Conservation (phyloP, 2,113 vertebrate genomes). For the Isichthys henryi region DNA sequence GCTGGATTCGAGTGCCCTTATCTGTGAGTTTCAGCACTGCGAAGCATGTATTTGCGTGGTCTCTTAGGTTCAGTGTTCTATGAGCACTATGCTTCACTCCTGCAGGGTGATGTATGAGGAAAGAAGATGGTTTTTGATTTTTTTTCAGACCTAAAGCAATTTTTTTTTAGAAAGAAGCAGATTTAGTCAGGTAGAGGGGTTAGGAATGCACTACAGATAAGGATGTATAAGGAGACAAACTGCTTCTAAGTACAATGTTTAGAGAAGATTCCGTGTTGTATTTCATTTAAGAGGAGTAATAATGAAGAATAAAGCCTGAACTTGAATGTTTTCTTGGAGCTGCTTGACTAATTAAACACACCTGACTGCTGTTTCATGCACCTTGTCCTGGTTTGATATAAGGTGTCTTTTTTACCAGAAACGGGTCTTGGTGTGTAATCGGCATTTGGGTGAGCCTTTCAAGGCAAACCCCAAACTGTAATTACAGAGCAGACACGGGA, state of each 20-base stretch:
- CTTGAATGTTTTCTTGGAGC: not conserved
- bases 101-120: not conserved
- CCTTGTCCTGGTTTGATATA: slow-evolving; percentile 37
- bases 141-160: not conserved
- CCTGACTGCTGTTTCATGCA: slow-evolving; percentile 5
- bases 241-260: not conserved
- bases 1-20: not conserved
- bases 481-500: slow-evolving; percentile 25
- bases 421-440: slow-evolving; percentile 29
- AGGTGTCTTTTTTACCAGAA: slow-evolving; percentile 22
- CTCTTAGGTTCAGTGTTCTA: not conserved
- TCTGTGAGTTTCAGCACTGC: slow-evolving; percentile 11
- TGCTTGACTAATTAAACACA: not conserved
- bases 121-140: not conserved
- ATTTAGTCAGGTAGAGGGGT: not conserved
- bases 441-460: slow-evolving; percentile 26
- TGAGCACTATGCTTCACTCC: not conserved
- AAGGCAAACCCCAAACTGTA: slow-evolving; percentile 28
- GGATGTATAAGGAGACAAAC: not conserved
- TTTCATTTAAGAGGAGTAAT: not conserved
- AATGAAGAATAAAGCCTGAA: not conserved
- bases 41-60: not conserved
- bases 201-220: not conserved
- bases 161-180: not conserved
- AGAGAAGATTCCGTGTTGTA: not conserved